These are phyloP conservation scores for Augochlora pura DNA, from an alignment of 1,140 invertebrate species.

Conservation along the genomic window DNA sequence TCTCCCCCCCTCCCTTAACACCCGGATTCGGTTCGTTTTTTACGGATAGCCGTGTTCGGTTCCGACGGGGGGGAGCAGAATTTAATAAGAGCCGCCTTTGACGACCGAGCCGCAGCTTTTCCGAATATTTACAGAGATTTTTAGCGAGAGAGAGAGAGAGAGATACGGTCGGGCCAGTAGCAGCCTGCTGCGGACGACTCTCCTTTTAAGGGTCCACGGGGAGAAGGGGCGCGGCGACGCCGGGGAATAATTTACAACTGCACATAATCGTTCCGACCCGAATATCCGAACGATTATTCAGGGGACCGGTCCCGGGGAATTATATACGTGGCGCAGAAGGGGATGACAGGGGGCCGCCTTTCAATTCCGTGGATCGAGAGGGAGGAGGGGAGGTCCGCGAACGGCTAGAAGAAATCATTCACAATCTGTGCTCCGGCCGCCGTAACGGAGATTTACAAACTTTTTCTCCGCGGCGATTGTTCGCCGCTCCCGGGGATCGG, in stretches of 20 bases:
- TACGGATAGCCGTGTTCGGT: too few species aligned
- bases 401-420: not conserved
- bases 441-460: not conserved
- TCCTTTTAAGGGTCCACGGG: not conserved
- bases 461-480: not conserved
- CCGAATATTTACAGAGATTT: not conserved
- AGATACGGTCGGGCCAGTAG: too few species aligned
- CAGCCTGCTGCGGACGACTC: too few species aligned
- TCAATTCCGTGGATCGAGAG: not conserved
- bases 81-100: not conserved
- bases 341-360: not conserved
- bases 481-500: too few species aligned
- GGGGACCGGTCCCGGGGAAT: conserved; percentile 1
- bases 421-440: not conserved
- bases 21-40: too few species aligned
- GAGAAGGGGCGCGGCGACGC: too few species aligned
- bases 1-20: too few species aligned
- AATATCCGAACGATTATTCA: conserved; percentile 22
- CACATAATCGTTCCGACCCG: conserved; percentile 11
- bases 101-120: not conserved
- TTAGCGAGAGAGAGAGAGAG: not conserved
- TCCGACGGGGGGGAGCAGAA: too few species aligned
- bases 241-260: conserved; percentile 22
- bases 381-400: not conserved
- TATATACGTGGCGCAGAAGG: not conserved